phyloP scores from a whole-genome alignment of 2,797 vertebrate genomes.

The Glyptemys insculpta region DNA sequence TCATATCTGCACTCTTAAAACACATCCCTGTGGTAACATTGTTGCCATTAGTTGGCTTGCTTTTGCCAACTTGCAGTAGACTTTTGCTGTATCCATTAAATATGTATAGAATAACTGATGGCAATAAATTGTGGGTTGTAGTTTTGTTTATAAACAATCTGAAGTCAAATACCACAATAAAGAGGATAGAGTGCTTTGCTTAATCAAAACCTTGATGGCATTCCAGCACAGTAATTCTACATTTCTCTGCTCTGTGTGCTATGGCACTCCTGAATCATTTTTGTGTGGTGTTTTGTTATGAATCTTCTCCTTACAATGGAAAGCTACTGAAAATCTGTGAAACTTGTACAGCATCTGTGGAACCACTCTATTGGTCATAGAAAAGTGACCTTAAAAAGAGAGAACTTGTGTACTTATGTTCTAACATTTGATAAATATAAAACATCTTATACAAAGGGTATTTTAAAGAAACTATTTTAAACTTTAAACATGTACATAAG shows the following conservation, averaged over 20 bases:
- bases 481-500: neutral
- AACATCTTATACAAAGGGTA: neutral
- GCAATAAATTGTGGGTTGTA: neutral
- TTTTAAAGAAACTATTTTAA: neutral
- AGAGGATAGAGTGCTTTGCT: neutral
- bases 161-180: neutral
- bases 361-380: neutral
- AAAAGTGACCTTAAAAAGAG: neutral
- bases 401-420: neutral
- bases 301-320: neutral
- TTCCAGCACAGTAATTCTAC: neutral
- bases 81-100: accelerated
- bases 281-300: neutral
- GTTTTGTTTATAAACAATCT: neutral
- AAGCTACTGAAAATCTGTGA: neutral
- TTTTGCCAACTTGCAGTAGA: neutral
- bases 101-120: neutral
- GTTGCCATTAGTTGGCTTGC: neutral
- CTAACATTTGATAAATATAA: neutral
- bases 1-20: neutral
- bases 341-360: neutral
- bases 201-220: constrained; percentile 4
- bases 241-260: neutral
- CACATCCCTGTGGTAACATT: neutral
- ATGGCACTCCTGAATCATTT: neutral